phyloP scores from a whole-genome alignment of 2,113 vertebrate genomes.

The Archocentrus centrarchus region DNA sequence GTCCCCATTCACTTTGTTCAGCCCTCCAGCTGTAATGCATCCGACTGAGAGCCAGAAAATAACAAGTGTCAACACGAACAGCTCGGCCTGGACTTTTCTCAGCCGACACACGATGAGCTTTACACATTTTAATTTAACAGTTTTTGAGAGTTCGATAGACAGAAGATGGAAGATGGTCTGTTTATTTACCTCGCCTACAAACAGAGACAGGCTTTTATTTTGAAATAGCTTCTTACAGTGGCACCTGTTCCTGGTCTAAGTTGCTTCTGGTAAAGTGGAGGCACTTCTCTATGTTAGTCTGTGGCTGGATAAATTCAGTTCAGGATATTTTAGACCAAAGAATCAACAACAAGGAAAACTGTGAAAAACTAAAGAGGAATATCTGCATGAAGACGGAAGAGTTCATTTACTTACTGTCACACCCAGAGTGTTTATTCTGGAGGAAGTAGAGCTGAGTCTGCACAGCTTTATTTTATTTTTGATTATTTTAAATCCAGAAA shows the following conservation, averaged over 20 bases:
- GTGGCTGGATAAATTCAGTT: background rate
- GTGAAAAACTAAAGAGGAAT: too few relatives aligned
- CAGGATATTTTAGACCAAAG: background rate
- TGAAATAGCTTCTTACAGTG: background rate
- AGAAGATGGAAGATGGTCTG: background rate
- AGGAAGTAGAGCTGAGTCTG: background rate
- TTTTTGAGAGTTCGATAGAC: background rate
- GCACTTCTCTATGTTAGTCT: background rate
- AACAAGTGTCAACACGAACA: conserved; percentile 2
- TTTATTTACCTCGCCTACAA: background rate
- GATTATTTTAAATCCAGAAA: background rate
- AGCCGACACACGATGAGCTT: background rate
- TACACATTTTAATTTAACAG: background rate
- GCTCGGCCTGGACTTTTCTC: conserved; percentile 4
- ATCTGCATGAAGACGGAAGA: background rate
- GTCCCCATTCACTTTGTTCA: background rate
- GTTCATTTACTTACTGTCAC: background rate
- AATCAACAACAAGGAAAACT: background rate
- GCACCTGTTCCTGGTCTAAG: background rate
- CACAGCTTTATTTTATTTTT: background rate
- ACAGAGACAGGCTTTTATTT: background rate
- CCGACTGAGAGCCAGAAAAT: background rate
- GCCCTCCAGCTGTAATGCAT: background rate
- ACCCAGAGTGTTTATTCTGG: background rate
- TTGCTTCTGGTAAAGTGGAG: background rate